Evolutionary conservation across 30 jellyfish, hydroid and myxozoan species (phyloP).

Genomic region (Haliclystus octoradiatus): DNA sequence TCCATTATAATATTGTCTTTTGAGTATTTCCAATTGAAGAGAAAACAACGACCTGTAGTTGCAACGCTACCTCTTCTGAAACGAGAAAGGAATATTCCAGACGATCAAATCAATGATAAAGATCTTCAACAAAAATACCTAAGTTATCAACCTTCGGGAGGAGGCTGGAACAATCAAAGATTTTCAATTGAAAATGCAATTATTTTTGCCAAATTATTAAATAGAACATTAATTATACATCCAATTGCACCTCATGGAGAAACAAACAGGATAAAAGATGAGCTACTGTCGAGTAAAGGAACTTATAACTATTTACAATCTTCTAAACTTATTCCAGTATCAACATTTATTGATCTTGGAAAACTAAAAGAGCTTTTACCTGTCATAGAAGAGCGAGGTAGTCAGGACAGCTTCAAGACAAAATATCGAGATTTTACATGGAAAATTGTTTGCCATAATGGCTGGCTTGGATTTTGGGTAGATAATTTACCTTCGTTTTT

Average conservation of each 20-base stretch:
- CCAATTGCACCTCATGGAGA: neutral
- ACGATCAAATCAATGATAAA: too few relatives aligned
- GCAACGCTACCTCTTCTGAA: too few relatives aligned
- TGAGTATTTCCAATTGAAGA: too few relatives aligned
- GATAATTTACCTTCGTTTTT: neutral
- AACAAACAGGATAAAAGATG: too few relatives aligned
- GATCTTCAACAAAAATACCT: neutral
- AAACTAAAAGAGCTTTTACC: neutral
- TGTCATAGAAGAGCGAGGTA: neutral
- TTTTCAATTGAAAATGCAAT: neutral
- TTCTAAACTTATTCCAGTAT: too few relatives aligned
- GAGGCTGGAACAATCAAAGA: neutral
- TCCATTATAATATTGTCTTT: too few relatives aligned
- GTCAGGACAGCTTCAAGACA: neutral
- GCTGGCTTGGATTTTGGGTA: neutral
- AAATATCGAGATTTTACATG: neutral
- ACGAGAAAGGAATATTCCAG: too few relatives aligned
- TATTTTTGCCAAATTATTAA: neutral
- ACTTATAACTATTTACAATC: too few relatives aligned
- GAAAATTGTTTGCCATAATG: neutral
- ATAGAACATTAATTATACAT: neutral
- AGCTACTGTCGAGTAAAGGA: too few relatives aligned
- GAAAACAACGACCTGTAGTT: too few relatives aligned
- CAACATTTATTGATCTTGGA: neutral
- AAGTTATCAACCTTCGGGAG: neutral